Evolutionary conservation across 2,113 vertebrate species (phyloP).

Genomic region (Oophaga pumilio): DNA sequence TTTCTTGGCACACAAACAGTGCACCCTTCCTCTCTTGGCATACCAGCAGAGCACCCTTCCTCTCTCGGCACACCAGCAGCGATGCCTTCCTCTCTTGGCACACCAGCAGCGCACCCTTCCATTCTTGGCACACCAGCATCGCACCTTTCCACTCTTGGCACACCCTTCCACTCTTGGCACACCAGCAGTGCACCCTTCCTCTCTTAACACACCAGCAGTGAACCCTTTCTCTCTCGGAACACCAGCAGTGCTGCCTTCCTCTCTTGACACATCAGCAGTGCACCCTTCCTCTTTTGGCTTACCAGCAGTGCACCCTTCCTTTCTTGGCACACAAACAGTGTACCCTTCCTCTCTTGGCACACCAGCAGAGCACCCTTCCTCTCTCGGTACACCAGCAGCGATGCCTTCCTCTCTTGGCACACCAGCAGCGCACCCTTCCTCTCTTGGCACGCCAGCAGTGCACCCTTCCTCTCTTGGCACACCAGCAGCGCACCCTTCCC

Average conservation of each 20-base stretch:
- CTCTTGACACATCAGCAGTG: neutral
- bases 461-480: neutral
- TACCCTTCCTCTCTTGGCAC: neutral
- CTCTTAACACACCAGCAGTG: too few relatives aligned
- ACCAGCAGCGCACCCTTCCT: neutral
- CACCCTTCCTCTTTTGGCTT: neutral
- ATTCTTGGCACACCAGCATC: neutral
- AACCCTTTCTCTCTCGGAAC: too few relatives aligned
- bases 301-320: neutral
- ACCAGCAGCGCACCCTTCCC: neutral
- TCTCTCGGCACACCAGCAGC: neutral
- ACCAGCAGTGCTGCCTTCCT: neutral
- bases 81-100: neutral
- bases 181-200: too few relatives aligned
- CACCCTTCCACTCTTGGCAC: neutral
- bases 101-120: neutral
- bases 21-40: too few relatives aligned
- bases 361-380: neutral
- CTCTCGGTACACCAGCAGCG: neutral
- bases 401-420: neutral
- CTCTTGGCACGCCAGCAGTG: neutral
- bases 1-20: too few relatives aligned
- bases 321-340: neutral
- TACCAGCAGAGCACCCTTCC: too few relatives aligned
- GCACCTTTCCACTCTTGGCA: neutral